Conservation (phyloP, 2,797 vertebrate species). For the Intellagama lesueurii region DNA sequence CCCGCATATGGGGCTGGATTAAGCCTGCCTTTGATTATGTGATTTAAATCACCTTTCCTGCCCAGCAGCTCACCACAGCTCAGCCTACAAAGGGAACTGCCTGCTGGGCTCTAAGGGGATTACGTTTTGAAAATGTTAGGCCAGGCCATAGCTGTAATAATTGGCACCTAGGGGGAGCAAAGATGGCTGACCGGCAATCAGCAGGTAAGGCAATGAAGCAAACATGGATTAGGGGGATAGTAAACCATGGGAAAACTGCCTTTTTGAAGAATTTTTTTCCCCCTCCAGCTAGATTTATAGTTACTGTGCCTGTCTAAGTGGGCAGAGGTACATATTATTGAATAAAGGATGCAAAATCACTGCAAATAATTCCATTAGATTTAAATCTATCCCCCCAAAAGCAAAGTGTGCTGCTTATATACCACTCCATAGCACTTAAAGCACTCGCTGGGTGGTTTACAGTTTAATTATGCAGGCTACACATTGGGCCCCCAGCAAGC, state of each 20-base stretch:
- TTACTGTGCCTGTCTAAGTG: neutral
- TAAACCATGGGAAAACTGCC: neutral
- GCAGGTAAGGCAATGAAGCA: neutral
- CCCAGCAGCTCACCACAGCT: constrained; percentile 44
- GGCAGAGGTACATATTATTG: neutral
- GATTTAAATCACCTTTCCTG: constrained; percentile 61
- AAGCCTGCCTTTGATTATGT: constrained; percentile 43
- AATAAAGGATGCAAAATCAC: neutral
- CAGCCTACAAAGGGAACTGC: constrained; percentile 41
- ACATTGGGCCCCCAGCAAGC: no score
- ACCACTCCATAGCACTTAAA: no score
- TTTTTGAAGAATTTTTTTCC: neutral
- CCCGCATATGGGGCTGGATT: constrained; percentile 56
- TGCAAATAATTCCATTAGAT: neutral
- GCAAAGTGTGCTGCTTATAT: no score
- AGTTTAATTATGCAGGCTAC: no score
- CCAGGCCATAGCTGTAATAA: neutral
- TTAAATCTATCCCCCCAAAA: no score
- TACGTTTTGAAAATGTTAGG: constrained; percentile 37
- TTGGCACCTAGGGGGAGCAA: constrained; percentile 44
- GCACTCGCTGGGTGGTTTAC: no score
- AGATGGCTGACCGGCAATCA: neutral
- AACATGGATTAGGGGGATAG: neutral
- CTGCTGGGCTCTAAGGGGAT: constrained; percentile 45
- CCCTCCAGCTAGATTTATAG: neutral